Evolutionary conservation across 2,888 invertebrate species (phyloP).

Genomic region (Tetropium fuscum): DNA sequence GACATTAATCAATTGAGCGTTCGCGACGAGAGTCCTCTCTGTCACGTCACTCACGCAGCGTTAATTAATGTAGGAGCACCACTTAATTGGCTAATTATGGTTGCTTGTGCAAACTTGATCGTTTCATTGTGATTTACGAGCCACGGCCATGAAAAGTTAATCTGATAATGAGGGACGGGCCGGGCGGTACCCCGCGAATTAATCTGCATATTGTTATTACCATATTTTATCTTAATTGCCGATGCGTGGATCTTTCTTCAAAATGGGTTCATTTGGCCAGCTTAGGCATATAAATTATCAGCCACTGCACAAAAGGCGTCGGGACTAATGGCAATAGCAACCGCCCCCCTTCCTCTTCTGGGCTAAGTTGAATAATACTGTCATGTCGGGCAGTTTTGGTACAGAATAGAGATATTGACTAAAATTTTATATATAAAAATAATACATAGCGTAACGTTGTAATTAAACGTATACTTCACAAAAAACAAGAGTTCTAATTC

Average conservation of each 20-base stretch:
- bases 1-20: constrained; percentile 17
- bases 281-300: background rate
- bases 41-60: constrained; percentile 17
- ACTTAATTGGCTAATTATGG: constrained; percentile 39
- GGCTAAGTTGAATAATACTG: too few species aligned
- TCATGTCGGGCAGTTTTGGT: too few species aligned
- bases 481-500: too few species aligned
- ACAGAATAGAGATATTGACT: too few species aligned
- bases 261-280: background rate
- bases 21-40: background rate
- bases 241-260: constrained; percentile 17
- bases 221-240: constrained; percentile 31
- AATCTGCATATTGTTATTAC: constrained; percentile 34
- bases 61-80: constrained; percentile 41
- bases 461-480: too few species aligned
- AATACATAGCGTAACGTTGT: too few species aligned
- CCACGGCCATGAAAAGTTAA: constrained; percentile 43
- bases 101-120: constrained; percentile 37
- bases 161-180: constrained; percentile 44
- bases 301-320: too few species aligned
- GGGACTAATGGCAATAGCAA: too few species aligned
- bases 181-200: constrained; percentile 33
- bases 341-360: too few species aligned
- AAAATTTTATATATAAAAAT: too few species aligned
- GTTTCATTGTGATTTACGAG: constrained; percentile 46